Base-by-base conservation (phyloP, 1,140 invertebrate species). In the Papilio machaon region DNA sequence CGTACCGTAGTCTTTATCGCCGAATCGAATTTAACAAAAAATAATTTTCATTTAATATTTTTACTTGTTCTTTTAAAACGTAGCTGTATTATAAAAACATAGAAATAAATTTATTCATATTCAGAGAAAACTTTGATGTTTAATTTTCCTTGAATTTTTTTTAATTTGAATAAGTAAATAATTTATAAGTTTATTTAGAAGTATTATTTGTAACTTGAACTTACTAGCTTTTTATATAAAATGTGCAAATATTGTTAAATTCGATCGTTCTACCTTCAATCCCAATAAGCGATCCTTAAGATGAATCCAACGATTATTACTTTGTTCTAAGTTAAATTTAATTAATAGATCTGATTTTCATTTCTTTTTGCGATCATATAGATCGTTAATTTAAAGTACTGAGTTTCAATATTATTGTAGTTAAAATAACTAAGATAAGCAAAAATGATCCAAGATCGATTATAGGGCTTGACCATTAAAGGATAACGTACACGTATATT, bases 31-130 rank as follows among this genome's bases (percentile, higher is more conserved):
- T 19, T 60, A 60, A 60, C 23, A 19, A 60, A 60, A 58, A 58
- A 58, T 5, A 58, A 2, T 30, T 30, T 30, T 58, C 54, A 35
- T 17, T 38, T 15, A 8, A 38, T 70, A 17, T 17, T 70, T 70
- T 38, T 15, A 70, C 6, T 38, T 17, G 17, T 70, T 1, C 5
- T 38, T 35, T 1, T 38, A 38, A 38, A 38, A 35, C 11, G 64
- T 70, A 70, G 30, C 30, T 15, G 30, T 70, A 70, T 15, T 70
- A 70, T 8, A 70, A 38, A 70, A 11, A 35, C 7, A 38, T 30
- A 70, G 30, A 70, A 70, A 35, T 70, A 70, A 70, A 70, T 38
- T 70, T 70, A 70, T 38, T 70, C 64, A 38, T 38, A 70, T 64
- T 64, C 60, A 38, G 11, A 38, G 23, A 15, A 13, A 23, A 35